phyloP scores from a whole-genome alignment of 2,888 invertebrate species.

The Noctua comes region DNA sequence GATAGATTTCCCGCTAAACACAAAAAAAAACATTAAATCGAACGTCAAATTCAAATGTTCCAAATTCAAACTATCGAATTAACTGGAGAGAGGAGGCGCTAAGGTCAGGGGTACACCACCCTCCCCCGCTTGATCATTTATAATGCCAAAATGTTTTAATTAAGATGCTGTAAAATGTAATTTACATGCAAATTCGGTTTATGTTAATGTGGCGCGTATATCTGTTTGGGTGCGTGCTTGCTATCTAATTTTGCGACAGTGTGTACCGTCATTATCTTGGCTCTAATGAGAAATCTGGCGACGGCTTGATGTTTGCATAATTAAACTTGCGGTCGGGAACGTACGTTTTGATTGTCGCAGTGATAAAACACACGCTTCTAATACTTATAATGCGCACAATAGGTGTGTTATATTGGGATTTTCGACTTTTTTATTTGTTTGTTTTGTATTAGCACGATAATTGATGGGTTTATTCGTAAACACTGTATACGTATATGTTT shows the following conservation, averaged over 20 bases:
- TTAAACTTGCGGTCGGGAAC: conserved; percentile 88
- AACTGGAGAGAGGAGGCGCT: conserved; percentile 76
- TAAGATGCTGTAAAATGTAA: conserved; percentile 91
- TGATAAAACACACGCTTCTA: conserved; percentile 86
- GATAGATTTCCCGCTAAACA: background rate
- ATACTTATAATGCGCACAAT: conserved; percentile 75
- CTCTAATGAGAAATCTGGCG: conserved; percentile 91
- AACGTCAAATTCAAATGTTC: conserved; percentile 70
- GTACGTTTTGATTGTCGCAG: conserved; percentile 88
- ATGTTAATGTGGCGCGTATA: conserved; percentile 91
- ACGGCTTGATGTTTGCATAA: conserved; percentile 90
- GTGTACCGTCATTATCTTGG: conserved; percentile 90
- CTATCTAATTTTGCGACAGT: conserved; percentile 91
- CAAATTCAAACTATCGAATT: conserved; percentile 84
- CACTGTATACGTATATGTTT: background rate
- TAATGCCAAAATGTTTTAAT: conserved; percentile 91
- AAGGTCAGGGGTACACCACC: conserved; percentile 85
- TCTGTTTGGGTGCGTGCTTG: conserved; percentile 90
- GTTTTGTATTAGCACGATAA: background rate
- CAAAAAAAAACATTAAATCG: conserved; percentile 62
- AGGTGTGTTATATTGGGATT: conserved; percentile 43
- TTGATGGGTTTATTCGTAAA: background rate
- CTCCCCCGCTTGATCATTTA: conserved; percentile 89
- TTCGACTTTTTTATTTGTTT: conserved; percentile 1
- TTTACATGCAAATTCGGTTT: conserved; percentile 91